Conservation (phyloP, 2,113 vertebrate genomes). For the Vimba vimba region DNA sequence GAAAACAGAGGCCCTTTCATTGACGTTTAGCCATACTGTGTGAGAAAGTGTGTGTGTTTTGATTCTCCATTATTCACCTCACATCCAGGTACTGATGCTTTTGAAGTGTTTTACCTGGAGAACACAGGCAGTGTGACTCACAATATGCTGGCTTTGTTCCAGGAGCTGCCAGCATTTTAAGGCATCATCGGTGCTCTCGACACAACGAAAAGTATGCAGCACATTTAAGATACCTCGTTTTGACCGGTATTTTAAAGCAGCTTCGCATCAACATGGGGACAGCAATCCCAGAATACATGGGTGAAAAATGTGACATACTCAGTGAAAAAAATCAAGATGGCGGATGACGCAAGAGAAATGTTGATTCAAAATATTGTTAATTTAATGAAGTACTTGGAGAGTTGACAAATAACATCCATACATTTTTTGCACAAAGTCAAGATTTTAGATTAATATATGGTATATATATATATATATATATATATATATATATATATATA, state of each 20-base stretch:
- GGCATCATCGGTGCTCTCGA: background rate
- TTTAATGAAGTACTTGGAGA: background rate
- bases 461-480: no score
- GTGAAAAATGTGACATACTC: no score
- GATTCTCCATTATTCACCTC: background rate
- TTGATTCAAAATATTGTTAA: background rate
- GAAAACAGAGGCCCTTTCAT: background rate
- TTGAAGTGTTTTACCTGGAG: background rate
- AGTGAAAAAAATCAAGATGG: background rate
- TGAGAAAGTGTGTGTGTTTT: background rate
- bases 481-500: no score
- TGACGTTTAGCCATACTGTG: slow-evolving; percentile 9
- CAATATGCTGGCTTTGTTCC: background rate
- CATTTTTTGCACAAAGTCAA: background rate
- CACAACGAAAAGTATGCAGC: background rate
- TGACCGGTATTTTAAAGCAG: background rate
- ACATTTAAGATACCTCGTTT: background rate
- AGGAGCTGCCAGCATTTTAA: background rate
- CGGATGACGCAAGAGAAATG: background rate
- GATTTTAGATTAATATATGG: no score
- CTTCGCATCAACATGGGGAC: background rate
- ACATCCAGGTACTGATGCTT: slow-evolving; percentile 1
- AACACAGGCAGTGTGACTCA: slow-evolving; percentile 13
- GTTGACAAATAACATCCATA: background rate
- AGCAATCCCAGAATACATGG: background rate